Evolutionary conservation across 1,140 invertebrate genomes (phyloP).

Genomic region (Drosophila grimshawi): DNA sequence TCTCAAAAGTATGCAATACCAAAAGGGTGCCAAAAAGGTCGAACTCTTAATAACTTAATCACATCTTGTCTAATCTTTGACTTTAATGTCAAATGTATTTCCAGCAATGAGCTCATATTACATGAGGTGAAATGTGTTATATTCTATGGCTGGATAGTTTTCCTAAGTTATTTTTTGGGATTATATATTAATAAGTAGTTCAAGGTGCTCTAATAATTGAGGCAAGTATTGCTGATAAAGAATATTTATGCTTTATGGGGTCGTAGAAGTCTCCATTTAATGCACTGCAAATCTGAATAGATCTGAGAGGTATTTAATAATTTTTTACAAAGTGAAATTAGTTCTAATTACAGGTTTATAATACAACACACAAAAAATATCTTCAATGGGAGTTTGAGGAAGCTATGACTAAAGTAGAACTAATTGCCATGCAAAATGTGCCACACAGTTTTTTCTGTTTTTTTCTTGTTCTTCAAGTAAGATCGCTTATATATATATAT

Average conservation of each 20-base stretch:
- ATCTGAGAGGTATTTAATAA: no score
- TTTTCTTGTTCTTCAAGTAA: constrained; percentile 9
- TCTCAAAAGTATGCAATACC: constrained; percentile 28
- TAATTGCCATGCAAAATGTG: constrained; percentile 46
- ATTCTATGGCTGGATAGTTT: no score
- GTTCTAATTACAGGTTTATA: background rate
- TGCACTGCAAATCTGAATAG: no score
- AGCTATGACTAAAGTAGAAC: constrained; percentile 1
- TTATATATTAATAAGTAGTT: no score
- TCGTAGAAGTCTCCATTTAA: no score
- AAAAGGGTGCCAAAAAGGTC: background rate
- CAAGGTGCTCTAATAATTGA: no score
- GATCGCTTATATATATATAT: background rate
- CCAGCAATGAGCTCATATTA: no score
- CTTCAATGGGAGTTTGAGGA: background rate
- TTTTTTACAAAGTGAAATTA: background rate
- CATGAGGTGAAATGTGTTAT: no score
- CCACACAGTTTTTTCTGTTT: background rate
- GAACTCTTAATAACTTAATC: background rate
- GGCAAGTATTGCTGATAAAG: no score
- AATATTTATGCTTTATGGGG: no score
- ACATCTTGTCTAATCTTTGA: background rate
- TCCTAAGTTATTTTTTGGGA: no score
- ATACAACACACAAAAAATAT: background rate
- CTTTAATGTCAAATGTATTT: background rate